Evolutionary conservation across 2,888 invertebrate species (phyloP), one percentile per base, ranked within the genome.

Genomic region (Labia minor): DNA sequence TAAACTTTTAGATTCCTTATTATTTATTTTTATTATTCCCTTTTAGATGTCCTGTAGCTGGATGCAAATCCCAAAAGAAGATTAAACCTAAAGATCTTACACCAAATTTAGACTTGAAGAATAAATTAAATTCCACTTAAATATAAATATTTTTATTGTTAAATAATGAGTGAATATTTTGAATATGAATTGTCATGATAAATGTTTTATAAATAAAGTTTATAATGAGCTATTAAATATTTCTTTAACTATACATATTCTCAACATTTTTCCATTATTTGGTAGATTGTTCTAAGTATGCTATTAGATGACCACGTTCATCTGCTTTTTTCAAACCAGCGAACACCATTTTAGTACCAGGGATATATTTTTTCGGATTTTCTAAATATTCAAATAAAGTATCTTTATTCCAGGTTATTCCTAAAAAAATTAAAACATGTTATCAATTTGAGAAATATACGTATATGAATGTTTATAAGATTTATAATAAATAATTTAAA

Each of bases 291-390:
- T 92, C 89, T 74, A 97, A 81, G 79, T 96, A 98, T 37, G 96
- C 93, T 74, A 98, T 97, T 67, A 99, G 85, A 80, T 99, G 95
- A 14, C 84, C 92, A 70, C 98, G 86, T 73, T 99, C 98, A 69
- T 90, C 85, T 49, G 90, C 86, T 79, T 98, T 98, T 83, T 98
- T 98, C 75, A 98, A 80, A 71, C 97, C 97, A 71, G 97, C 97
- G 75, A 99, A 99, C 77, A 99, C 90, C 98, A 99, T 99, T 80
- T 99, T 99, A 71, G 98, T 99, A 73, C 98, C 98, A 68, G 97
- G 97, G 83, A 98, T 99, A 82, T 94, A 99, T 80, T 98, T 98
- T 85, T 98, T 99, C 70, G 99, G 99, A 78, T 99, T 97, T 78
- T 95, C 94, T 74, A 99, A 83, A 81, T 99, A 99, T 74, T 89